Evolutionary conservation across 1,140 invertebrate species (phyloP).

Genomic region (Caenorhabditis brenneri): DNA sequence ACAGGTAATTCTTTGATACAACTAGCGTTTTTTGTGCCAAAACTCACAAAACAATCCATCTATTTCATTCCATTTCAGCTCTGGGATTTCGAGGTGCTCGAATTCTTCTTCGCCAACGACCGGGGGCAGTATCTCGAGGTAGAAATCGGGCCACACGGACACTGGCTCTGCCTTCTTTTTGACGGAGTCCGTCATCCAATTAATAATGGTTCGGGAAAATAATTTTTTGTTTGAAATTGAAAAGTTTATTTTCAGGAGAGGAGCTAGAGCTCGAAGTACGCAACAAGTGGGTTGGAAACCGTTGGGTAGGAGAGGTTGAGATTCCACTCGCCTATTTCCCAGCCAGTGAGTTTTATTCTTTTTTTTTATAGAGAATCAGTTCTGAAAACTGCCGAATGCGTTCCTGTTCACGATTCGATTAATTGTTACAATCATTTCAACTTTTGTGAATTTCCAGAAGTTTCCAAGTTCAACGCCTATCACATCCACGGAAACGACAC

Average conservation of each 20-base stretch:
- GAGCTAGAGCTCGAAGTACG: slow-evolving; percentile 65
- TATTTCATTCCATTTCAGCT: slow-evolving; percentile 57
- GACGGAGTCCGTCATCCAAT: slow-evolving; percentile 64
- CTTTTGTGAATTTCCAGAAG: slow-evolving; percentile 70
- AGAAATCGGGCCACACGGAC: slow-evolving; percentile 67
- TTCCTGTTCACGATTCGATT: too few relatives aligned
- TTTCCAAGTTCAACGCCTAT: slow-evolving; percentile 75
- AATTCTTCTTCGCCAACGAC: slow-evolving; percentile 70
- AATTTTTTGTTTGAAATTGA: too few relatives aligned
- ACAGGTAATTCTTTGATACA: slow-evolving; percentile 52
- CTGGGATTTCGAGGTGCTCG: slow-evolving; percentile 69
- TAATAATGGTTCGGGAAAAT: slow-evolving; percentile 63
- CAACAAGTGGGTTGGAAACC: slow-evolving; percentile 62
- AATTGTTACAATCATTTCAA: too few relatives aligned
- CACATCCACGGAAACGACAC: slow-evolving; percentile 74
- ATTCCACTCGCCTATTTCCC: slow-evolving; percentile 71
- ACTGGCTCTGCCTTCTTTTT: slow-evolving; percentile 68
- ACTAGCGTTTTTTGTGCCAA: too few relatives aligned
- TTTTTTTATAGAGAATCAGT: too few relatives aligned
- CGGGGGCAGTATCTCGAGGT: slow-evolving; percentile 68
- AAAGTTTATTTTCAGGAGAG: slow-evolving; percentile 55
- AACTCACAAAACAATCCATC: too few relatives aligned
- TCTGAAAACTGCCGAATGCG: too few relatives aligned
- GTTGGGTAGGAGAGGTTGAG: slow-evolving; percentile 66
- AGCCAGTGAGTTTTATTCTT: slow-evolving; percentile 61